A percentile compares a stretch with the other conserved stretches of the same genome.
These are phyloP conservation scores for Orchestes rusci DNA, from an alignment of 2,888 invertebrate genomes.

Conservation along the genomic window DNA sequence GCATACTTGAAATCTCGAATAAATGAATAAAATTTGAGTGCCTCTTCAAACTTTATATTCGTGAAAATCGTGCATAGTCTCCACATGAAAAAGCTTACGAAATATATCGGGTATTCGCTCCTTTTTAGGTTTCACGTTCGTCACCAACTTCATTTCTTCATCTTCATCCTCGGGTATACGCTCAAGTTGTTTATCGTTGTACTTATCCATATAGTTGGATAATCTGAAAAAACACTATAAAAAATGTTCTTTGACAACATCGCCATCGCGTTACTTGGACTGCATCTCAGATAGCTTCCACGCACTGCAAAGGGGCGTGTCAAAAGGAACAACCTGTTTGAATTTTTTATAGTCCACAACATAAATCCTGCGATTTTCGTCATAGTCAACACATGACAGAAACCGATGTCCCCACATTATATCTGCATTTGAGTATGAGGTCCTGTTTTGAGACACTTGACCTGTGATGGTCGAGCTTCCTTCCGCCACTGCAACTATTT, in stretches of 20 bases:
- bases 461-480: constrained; percentile 76
- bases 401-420: constrained; percentile 80
- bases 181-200: constrained; percentile 3
- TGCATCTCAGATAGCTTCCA: constrained; percentile 66
- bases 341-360: constrained; percentile 57
- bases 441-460: constrained; percentile 63
- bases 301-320: constrained; percentile 83
- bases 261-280: constrained; percentile 4
- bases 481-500: constrained; percentile 74
- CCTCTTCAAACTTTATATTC: constrained; percentile 12
- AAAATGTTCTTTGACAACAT: neutral
- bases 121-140: constrained; percentile 10
- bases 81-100: constrained; percentile 22
- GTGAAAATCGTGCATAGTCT: constrained; percentile 19
- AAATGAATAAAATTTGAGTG: too few relatives aligned
- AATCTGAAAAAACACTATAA: neutral
- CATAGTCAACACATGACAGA: constrained; percentile 47
- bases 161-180: constrained; percentile 12
- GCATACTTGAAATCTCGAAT: too few relatives aligned
- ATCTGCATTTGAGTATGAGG: constrained; percentile 72
- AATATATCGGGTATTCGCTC: constrained; percentile 23
- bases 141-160: constrained; percentile 4
- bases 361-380: constrained; percentile 52
- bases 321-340: constrained; percentile 57
- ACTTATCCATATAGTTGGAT: neutral